Conservation (phyloP, 2,888 invertebrate genomes). For the Eueremaeus valkanovi region DNA sequence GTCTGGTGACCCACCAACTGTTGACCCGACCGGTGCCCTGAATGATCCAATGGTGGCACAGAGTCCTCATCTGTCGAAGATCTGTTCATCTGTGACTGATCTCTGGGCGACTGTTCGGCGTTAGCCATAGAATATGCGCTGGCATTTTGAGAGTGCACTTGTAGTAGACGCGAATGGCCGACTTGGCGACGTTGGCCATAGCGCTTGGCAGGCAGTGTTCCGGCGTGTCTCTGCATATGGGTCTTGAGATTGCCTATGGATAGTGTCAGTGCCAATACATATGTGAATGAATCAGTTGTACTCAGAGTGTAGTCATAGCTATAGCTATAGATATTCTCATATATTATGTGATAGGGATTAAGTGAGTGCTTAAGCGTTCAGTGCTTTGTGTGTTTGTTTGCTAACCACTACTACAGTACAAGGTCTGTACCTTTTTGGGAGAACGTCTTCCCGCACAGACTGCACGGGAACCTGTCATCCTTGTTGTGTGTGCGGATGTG, state of each 20-base stretch:
- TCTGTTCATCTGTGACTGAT: constrained; percentile 29
- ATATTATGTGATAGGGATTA: too few species aligned
- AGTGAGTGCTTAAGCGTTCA: too few species aligned
- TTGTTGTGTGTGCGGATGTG: constrained; percentile 49
- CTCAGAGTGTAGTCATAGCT: neutral
- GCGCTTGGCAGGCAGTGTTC: constrained; percentile 46
- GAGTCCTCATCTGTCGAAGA: constrained; percentile 37
- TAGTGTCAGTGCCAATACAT: neutral
- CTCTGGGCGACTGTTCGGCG: constrained; percentile 17
- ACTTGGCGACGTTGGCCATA: constrained; percentile 42
- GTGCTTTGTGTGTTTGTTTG: too few species aligned
- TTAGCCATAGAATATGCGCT: neutral
- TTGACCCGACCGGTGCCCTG: neutral
- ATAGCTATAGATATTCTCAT: too few species aligned
- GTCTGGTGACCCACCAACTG: neutral
- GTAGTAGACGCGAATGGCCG: constrained; percentile 29
- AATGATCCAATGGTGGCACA: constrained; percentile 29
- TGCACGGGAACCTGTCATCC: constrained; percentile 48
- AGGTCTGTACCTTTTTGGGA: constrained; percentile 49
- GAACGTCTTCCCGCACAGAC: constrained; percentile 49
- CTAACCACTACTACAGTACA: too few species aligned
- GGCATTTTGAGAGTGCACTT: constrained; percentile 25
- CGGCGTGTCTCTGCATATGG: constrained; percentile 48
- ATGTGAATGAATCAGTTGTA: neutral
- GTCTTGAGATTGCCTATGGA: constrained; percentile 47